Conservation (phyloP, 2,888 invertebrate species). For the Philonicus albiceps region DNA sequence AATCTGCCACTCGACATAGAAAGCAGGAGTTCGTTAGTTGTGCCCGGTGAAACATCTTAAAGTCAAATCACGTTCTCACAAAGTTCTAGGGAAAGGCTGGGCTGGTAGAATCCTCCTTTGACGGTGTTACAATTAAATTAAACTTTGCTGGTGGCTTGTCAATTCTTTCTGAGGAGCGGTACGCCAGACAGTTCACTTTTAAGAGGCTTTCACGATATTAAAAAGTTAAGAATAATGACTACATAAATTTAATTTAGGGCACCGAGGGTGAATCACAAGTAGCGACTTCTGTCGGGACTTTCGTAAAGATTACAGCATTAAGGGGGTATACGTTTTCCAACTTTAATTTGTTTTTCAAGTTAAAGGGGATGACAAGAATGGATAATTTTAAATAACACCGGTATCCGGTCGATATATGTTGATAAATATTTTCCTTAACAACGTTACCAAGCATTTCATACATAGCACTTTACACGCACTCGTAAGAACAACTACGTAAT, state of each 20-base stretch:
- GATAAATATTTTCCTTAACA: neutral
- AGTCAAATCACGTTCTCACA: slow-evolving; percentile 42
- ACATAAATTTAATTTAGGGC: neutral
- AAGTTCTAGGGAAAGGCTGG: neutral
- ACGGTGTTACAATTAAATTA: slow-evolving; percentile 47
- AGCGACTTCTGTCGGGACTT: neutral
- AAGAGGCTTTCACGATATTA: slow-evolving; percentile 33
- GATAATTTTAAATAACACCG: neutral
- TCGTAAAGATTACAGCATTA: neutral
- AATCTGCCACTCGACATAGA: slow-evolving; percentile 45
- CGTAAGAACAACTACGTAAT: no score
- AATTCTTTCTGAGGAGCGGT: slow-evolving; percentile 8
- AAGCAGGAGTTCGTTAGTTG: slow-evolving; percentile 42
- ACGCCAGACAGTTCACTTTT: neutral
- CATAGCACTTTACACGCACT: no score
- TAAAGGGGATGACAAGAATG: neutral
- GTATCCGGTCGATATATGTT: neutral
- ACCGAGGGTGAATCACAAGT: neutral
- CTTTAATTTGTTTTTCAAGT: neutral
- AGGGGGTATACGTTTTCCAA: neutral
- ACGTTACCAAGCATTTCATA: no score
- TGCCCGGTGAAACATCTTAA: slow-evolving; percentile 14
- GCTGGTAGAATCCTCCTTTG: slow-evolving; percentile 25
- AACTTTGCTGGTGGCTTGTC: slow-evolving; percentile 44
- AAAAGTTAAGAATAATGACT: slow-evolving; percentile 33